phyloP scores from a whole-genome alignment of 2,888 invertebrate genomes.

The Lasioglossum malachurum region DNA sequence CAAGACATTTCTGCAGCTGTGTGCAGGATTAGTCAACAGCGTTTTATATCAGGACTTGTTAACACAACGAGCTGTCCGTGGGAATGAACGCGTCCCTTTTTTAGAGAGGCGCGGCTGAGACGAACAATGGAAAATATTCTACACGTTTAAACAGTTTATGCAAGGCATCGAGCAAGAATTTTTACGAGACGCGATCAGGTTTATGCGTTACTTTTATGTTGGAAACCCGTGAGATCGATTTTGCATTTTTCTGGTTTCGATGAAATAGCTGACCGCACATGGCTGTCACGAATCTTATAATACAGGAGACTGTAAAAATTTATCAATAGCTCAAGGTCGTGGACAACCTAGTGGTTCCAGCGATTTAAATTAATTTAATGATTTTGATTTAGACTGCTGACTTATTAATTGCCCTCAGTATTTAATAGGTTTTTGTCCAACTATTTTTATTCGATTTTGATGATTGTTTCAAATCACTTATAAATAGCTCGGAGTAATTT shows the following conservation, averaged over 20 bases:
- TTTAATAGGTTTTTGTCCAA: neutral
- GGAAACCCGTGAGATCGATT: too few species aligned
- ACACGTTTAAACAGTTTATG: neutral
- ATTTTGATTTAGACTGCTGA: neutral
- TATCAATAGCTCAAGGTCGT: neutral
- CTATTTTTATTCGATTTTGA: neutral
- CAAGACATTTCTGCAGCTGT: neutral
- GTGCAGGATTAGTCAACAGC: neutral
- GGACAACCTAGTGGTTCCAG: neutral
- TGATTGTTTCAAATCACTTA: neutral
- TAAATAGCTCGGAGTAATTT: too few species aligned
- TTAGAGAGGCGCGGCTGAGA: neutral
- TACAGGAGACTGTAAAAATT: neutral
- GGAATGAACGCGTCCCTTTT: neutral
- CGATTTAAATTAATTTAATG: neutral
- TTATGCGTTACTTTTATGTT: neutral
- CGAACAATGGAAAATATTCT: neutral
- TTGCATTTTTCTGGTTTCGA: neutral
- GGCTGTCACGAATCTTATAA: neutral
- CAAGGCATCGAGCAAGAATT: neutral
- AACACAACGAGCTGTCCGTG: neutral
- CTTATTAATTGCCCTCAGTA: neutral
- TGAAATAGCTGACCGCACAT: neutral
- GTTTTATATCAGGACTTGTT: neutral
- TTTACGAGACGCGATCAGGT: neutral